phyloP scores from a whole-genome alignment of 2,888 invertebrate genomes.

The Drosophila colorata region DNA sequence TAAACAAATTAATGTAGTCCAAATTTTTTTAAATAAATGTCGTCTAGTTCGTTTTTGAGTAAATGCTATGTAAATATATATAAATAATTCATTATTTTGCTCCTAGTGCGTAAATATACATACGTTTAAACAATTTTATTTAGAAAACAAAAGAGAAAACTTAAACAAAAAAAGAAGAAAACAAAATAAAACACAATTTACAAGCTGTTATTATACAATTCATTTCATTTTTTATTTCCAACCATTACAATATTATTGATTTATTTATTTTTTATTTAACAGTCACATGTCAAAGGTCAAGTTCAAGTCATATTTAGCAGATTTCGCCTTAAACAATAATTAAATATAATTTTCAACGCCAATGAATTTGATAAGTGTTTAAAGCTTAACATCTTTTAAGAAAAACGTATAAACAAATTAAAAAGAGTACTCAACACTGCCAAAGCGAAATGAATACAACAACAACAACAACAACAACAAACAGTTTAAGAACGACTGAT shows the following conservation, averaged over 20 bases:
- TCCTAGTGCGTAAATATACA: conserved; percentile 34
- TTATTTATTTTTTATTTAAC: conserved; percentile 2
- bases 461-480: conserved; percentile 37
- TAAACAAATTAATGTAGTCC: conserved; percentile 49
- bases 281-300: conserved; percentile 23
- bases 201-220: conserved; percentile 24
- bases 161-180: conserved; percentile 4
- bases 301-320: conserved; percentile 3
- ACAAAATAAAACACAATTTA: conserved; percentile 34
- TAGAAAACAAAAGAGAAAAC: conserved; percentile 18
- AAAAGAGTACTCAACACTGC: conserved; percentile 75
- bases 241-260: no score
- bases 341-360: conserved; percentile 32
- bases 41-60: conserved; percentile 11
- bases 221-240: no score
- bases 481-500: conserved; percentile 69
- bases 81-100: conserved; percentile 30
- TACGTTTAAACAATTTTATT: conserved; percentile 26
- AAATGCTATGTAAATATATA: conserved; percentile 44
- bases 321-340: conserved; percentile 38
- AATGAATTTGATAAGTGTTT: conserved; percentile 37
- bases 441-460: conserved; percentile 71
- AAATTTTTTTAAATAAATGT: conserved; percentile 40
- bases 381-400: conserved; percentile 18
- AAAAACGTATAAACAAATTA: conserved; percentile 25